Conservation (phyloP, 2,888 invertebrate species). For the Acleris cristana region DNA sequence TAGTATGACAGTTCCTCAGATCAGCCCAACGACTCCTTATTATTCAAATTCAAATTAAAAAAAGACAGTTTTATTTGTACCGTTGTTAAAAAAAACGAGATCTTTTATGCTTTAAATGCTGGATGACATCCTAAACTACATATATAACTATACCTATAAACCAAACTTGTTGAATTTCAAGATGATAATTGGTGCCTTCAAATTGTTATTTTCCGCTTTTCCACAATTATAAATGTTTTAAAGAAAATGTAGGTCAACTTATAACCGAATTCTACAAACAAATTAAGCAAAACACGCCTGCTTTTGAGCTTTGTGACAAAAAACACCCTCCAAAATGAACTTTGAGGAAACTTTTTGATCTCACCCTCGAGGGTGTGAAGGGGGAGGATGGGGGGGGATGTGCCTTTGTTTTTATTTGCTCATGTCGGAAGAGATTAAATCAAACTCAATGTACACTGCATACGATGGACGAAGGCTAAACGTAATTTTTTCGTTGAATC, state of each 20-base stretch:
- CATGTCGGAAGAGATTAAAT: constrained; percentile 34
- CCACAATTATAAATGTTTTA: not conserved
- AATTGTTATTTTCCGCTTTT: no score
- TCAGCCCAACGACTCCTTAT: no score
- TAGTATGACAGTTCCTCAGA: no score
- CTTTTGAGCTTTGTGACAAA: constrained; percentile 5
- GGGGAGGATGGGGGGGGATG: not conserved
- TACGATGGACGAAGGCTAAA: not conserved
- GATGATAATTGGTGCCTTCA: no score
- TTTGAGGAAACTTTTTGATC: constrained; percentile 35
- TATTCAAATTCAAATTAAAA: no score
- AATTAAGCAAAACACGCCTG: not conserved
- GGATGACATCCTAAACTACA: no score
- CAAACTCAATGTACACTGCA: constrained; percentile 25
- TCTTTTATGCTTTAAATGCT: no score
- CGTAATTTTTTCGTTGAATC: not conserved
- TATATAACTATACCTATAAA: no score
- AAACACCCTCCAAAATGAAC: constrained; percentile 12
- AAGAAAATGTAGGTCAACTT: constrained; percentile 6
- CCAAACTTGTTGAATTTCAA: no score
- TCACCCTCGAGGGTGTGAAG: not conserved
- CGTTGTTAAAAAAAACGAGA: no score
- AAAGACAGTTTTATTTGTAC: no score
- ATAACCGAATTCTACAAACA: not conserved
- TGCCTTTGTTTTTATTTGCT: constrained; percentile 30